Evolutionary conservation across 2,113 vertebrate genomes (phyloP).

Genomic region (Elachura formosa): DNA sequence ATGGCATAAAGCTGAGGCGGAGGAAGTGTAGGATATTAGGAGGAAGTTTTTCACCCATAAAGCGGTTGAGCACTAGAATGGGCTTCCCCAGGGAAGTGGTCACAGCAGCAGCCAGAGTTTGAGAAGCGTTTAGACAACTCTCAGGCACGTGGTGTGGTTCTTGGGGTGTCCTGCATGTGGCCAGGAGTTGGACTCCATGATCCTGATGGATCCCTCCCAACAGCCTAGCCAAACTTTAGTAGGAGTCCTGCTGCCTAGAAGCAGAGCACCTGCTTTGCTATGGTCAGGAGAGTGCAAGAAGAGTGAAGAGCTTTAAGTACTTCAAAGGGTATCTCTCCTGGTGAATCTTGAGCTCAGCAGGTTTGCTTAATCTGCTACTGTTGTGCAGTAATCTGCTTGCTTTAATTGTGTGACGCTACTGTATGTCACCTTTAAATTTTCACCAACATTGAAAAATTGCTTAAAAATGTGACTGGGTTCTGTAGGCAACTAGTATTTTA

Average conservation of each 20-base stretch:
- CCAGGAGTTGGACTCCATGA: not conserved
- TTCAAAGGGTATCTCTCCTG: not conserved
- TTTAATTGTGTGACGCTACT: not conserved
- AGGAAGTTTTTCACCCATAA: not conserved
- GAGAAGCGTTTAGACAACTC: fast-evolving
- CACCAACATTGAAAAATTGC: not conserved
- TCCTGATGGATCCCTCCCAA: not conserved
- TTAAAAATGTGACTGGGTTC: not conserved
- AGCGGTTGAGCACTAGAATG: not conserved
- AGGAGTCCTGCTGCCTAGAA: not conserved
- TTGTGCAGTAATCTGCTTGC: not conserved
- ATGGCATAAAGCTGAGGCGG: not conserved
- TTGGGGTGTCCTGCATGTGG: not conserved
- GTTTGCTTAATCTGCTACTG: not conserved
- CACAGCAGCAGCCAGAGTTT: not conserved
- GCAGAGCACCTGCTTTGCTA: not conserved
- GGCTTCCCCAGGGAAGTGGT: not conserved
- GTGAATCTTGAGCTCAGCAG: not conserved
- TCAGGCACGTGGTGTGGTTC: not conserved
- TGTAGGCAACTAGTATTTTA: not conserved
- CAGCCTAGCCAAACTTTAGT: not conserved
- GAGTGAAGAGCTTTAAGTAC: not conserved
- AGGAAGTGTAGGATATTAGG: not conserved
- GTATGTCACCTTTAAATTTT: not conserved
- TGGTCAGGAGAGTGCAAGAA: not conserved